Base-by-base conservation (phyloP, 2,888 invertebrate genomes). In the Proisotoma minuta region DNA sequence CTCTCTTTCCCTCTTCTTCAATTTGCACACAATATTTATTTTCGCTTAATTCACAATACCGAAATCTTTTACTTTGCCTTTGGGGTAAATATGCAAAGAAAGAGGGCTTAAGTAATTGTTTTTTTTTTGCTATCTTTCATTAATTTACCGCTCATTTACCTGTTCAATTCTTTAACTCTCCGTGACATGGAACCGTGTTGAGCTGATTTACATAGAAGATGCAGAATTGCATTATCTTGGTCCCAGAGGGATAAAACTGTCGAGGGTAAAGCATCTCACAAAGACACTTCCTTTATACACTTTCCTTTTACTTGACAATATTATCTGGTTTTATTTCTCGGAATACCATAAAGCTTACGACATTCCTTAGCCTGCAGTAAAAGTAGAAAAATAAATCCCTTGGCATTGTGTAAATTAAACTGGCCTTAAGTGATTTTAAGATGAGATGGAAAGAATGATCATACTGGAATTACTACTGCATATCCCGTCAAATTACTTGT, bases 71-170 rank as follows among this genome's bases (percentile, higher is more conserved):
- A 8, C n/a, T 15, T 43, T 20, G 34, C 43, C 49, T 24, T 4
- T 22, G 15, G 49, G 20, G 20, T 22, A 49, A 49, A 49, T 49
- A 15, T 10, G 34, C 15, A 49, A 49, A 49, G 49, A 49, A 49
- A 49, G 8, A n/a, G n/a, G n/a, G n/a, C 34, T 8, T 10, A 34
- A 34, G 20, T 49, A 49, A 49, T 49, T 49, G 49, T 49, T 49
- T 49, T 49, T 49, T 23, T 43, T n/a, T n/a, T n/a, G n/a, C n/a
- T 43, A 34, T 12, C 43, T 24, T 8, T 15, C 8, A 49, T 49
- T 49, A 49, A 49, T 49, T 49, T 49, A 24, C 49, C 49, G 49
- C 49, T 49, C 49, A 49, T 49, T 49, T 15, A 49, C 49, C 23
- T 49, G 18, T 49, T 18, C 18, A 10, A 22, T 49, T 49, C 49